Base-by-base conservation (phyloP, 2,113 vertebrate species). In the Turdus rufiventris region DNA sequence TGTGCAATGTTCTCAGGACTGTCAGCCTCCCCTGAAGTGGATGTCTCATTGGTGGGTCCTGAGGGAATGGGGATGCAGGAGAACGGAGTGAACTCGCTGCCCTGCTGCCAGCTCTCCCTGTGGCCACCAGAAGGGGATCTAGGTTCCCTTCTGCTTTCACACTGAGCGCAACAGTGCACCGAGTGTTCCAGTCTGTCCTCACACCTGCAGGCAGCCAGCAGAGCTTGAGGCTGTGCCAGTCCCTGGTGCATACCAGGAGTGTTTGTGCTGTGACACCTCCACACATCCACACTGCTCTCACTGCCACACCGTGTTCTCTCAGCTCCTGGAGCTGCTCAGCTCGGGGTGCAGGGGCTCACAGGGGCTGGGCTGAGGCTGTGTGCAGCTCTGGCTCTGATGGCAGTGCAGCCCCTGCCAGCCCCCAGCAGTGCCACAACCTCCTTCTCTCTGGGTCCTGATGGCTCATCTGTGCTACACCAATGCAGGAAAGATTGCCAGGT, bases 271-370 rank as follows among this genome's bases (percentile, higher is more conserved):
- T n/a, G 54, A 25, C 45, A 89, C 33, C 31, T 4, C 6, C 45
- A 6, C 2, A 1, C 33, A 19, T 8, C 21, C 90, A 28, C 20
- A 2, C 50, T 73, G 38, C 56, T 61, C 8, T 51, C 0, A 0
- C 75, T 57, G 80, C 40, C 81, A 34, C 77, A 18, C 33, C 0
- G 0, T 33, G 85, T 17, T 34, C 56, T 28, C 34, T 63, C 14
- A 40, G 36, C 17, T 67, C 73, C 47, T 38, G 25, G 2, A 28
- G 48, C 62, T 76, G 58, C 61, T 67, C 61, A 26, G n/a, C 34
- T 15, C 5, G 1, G 25, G 68, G 34, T 48, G 47, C 14, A 8
- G 4, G 51, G 25, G 21, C 31, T 86, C 18, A 11, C 47, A 26
- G 31, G 72, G 50, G 26, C 63, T 73, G 56, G 18, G 28, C 60